phyloP scores from a whole-genome alignment of 2,797 vertebrate species.

The Ptychadena robeensis region DNA sequence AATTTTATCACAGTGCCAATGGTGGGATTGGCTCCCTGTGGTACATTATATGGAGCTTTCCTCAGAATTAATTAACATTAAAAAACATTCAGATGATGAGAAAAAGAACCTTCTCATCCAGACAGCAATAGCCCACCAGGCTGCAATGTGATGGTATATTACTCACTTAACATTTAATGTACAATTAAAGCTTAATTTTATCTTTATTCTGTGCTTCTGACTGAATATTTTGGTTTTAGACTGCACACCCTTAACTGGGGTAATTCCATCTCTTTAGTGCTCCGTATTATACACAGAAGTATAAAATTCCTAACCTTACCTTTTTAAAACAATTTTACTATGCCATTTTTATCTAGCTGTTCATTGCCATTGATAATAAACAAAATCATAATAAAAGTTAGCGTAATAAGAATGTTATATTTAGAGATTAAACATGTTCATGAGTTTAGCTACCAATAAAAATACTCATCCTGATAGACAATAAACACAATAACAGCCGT shows the following conservation, averaged over 20 bases:
- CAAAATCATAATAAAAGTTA: constrained; percentile 25
- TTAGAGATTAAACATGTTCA: constrained; percentile 2
- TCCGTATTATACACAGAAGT: constrained; percentile 19
- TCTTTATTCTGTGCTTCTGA: background rate
- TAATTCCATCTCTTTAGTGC: constrained; percentile 22
- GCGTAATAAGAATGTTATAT: constrained; percentile 37
- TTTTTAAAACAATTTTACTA: constrained; percentile 18
- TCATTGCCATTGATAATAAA: constrained; percentile 35
- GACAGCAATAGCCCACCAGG: background rate
- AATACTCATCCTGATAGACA: constrained; percentile 5
- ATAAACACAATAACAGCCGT: constrained; percentile 20
- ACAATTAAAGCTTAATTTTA: constrained; percentile 6
- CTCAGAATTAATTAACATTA: too few species aligned
- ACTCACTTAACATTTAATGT: constrained; percentile 12
- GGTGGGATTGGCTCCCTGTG: too few species aligned
- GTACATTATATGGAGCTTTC: too few species aligned
- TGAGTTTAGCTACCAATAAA: constrained; percentile 22
- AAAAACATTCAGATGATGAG: background rate
- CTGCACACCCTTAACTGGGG: background rate
- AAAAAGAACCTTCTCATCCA: background rate
- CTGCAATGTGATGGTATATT: background rate
- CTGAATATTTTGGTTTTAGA: constrained; percentile 20
- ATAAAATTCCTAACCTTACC: constrained; percentile 4
- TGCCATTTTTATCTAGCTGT: background rate
- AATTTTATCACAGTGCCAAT: too few species aligned